A percentile compares a stretch with the other conserved stretches of the same genome.
phyloP scores from a whole-genome alignment of 53 echinoderm and acorn worm genomes.

The Hippasteria phrygiana region DNA sequence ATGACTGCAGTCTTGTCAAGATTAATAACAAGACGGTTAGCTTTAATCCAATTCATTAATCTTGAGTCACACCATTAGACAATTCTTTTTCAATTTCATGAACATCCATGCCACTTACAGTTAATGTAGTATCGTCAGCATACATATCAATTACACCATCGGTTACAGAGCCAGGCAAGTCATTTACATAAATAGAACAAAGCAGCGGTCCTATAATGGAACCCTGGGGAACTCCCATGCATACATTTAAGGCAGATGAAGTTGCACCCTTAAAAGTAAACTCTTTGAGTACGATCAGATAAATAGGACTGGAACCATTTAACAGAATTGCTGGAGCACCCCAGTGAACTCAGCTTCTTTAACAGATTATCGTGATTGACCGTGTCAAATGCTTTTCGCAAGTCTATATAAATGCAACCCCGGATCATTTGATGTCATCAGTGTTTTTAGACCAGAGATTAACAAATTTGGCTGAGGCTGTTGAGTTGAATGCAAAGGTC shows the following conservation, averaged over 20 bases:
- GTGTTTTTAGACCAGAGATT: not conserved
- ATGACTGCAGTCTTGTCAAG: too few relatives aligned
- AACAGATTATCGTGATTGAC: not conserved
- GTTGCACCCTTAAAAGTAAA: not conserved
- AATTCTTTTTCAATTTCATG: too few relatives aligned
- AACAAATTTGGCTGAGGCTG: not conserved
- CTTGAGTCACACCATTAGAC: too few relatives aligned
- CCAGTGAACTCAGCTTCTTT: constrained; percentile 29
- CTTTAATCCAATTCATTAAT: too few relatives aligned
- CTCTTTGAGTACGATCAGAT: constrained; percentile 5
- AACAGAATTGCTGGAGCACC: constrained; percentile 1
- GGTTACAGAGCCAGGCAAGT: not conserved
- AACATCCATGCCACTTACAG: constrained; percentile 6
- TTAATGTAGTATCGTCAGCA: constrained; percentile 39
- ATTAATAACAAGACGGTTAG: too few relatives aligned
- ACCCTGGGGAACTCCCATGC: constrained; percentile 31
- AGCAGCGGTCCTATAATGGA: constrained; percentile 41
- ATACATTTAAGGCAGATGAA: not conserved
- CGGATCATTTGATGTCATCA: not conserved
- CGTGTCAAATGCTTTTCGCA: constrained; percentile 46
- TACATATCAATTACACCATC: constrained; percentile 45
- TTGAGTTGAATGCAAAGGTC: constrained; percentile 6
- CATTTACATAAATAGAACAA: constrained; percentile 29
- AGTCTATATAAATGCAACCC: constrained; percentile 34
- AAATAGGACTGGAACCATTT: constrained; percentile 30